These are phyloP conservation scores for Drosophila eohydei DNA, from an alignment of 2,888 invertebrate species.

Conservation along the genomic window DNA sequence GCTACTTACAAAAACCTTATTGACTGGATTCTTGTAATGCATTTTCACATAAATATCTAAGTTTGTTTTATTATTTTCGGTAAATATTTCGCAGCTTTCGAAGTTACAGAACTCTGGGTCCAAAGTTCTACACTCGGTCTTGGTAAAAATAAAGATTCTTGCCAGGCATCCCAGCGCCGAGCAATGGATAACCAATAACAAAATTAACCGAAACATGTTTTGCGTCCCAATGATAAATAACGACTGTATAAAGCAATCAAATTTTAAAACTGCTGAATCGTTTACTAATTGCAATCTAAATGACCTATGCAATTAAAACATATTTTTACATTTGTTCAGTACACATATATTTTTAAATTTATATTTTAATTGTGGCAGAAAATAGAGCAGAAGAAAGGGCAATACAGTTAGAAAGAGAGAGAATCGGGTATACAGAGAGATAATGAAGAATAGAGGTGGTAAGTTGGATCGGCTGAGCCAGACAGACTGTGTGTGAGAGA, in stretches of 20 bases:
- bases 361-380: too few species aligned
- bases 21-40: conserved; percentile 29
- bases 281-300: not conserved
- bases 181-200: not conserved
- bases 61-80: not conserved
- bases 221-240: not conserved
- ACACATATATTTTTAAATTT: too few species aligned
- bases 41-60: conserved; percentile 32
- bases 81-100: conserved; percentile 37
- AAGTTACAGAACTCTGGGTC: conserved; percentile 31
- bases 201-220: conserved; percentile 1
- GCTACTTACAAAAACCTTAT: conserved; percentile 50
- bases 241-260: not conserved
- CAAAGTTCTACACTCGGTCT: conserved; percentile 34
- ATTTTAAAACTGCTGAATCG: not conserved
- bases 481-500: not conserved
- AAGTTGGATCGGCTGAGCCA: not conserved
- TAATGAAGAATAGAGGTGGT: too few species aligned
- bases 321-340: too few species aligned
- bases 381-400: too few species aligned
- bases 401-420: not conserved
- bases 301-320: not conserved
- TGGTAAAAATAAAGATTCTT: not conserved
- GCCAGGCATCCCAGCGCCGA: not conserved
- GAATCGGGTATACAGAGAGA: too few species aligned